A percentile compares a stretch with the other conserved stretches of the same genome.
Evolutionary conservation across 2,113 vertebrate species (phyloP).

Genomic region (Phaethornis superciliosus): DNA sequence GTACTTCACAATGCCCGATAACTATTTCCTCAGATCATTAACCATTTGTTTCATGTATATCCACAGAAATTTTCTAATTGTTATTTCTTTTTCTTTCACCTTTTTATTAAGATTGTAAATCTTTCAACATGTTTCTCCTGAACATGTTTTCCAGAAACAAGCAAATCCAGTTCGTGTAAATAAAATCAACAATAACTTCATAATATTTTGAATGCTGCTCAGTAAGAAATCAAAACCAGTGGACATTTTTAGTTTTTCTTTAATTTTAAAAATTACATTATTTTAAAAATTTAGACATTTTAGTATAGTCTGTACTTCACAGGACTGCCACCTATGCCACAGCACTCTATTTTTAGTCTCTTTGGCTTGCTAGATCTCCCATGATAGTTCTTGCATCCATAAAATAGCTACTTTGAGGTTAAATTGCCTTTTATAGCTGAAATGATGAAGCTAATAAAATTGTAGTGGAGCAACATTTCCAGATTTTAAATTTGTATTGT

Average conservation of each 20-base stretch:
- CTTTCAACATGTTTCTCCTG: constrained; percentile 22
- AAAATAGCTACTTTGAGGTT: background rate
- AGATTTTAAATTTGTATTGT: background rate
- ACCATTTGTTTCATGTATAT: constrained; percentile 65
- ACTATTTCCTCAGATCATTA: constrained; percentile 30
- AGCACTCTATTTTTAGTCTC: background rate
- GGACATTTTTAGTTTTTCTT: background rate
- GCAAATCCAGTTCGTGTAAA: background rate
- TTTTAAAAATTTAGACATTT: background rate
- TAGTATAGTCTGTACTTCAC: background rate
- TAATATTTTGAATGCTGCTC: constrained; percentile 18
- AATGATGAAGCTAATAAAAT: background rate
- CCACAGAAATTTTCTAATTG: constrained; percentile 65
- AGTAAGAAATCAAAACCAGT: constrained; percentile 46
- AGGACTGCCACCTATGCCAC: background rate
- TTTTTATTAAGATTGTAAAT: constrained; percentile 65
- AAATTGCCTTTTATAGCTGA: background rate
- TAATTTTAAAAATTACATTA: background rate
- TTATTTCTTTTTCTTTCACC: constrained; percentile 67
- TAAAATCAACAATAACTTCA: background rate
- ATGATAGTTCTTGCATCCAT: background rate
- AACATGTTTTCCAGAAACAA: background rate
- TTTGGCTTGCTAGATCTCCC: background rate
- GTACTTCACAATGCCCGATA: background rate
- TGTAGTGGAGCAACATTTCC: background rate